These are phyloP conservation scores for Spermophilus dauricus DNA, from an alignment of 2,113 vertebrate genomes.

Conservation along the genomic window DNA sequence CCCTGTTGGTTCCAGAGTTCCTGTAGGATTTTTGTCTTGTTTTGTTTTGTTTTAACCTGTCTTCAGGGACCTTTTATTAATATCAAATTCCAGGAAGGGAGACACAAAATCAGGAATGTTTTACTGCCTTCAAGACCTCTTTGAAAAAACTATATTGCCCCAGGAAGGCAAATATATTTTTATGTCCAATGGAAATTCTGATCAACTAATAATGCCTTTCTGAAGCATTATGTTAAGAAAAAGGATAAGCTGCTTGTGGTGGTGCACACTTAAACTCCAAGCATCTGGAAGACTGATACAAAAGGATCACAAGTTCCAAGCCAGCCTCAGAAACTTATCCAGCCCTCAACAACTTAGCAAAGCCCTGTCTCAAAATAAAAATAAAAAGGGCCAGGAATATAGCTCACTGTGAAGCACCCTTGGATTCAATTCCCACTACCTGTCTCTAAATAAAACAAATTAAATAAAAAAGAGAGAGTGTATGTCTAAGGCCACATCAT, in stretches of 20 bases:
- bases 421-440: too few species aligned
- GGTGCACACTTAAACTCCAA: too few species aligned
- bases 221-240: background rate
- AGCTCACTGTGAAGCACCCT: too few species aligned
- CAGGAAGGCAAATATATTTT: background rate
- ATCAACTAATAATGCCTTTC: background rate
- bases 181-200: background rate
- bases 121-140: background rate
- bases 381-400: too few species aligned
- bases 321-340: too few species aligned
- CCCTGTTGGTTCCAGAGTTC: background rate
- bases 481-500: background rate
- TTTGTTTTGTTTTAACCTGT: background rate
- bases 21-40: background rate
- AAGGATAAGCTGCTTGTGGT: too few species aligned
- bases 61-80: slow-evolving; percentile 45
- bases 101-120: background rate
- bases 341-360: too few species aligned
- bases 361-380: too few species aligned
- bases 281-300: too few species aligned
- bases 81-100: background rate
- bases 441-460: too few species aligned
- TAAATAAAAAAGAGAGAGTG: too few species aligned
- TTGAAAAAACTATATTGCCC: background rate
- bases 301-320: too few species aligned